Evolutionary conservation across 2,888 invertebrate species (phyloP), one percentile per base, ranked within the genome.

Genomic region (Mesoligia furuncula): DNA sequence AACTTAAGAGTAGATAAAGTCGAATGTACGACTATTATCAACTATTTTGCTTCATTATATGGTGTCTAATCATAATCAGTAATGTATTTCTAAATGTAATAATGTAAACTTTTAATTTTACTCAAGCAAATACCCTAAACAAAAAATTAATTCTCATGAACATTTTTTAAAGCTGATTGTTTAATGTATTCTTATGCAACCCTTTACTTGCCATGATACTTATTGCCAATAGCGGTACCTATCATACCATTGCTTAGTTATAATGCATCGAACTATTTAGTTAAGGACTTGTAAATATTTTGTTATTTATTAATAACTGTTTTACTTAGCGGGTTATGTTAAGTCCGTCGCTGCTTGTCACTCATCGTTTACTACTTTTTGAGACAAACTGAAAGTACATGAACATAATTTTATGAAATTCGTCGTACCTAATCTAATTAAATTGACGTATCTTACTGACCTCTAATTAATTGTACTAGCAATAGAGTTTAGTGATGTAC

Each of bases 231-330:
- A 83, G 80, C 77, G 83, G 83, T 88, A 81, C 77, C 80, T 86
- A 89, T 83, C 79, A 86, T 85, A 88, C 85, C 84, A 88, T 89
- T 88, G 78, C 69, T 75, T 86, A 89, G 79, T 74, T 89, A 65
- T 88, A 85, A 83, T 82, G 74, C 86, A 84, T 79, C 83, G 75
- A 86, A 81, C 73, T 87, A 86, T 79, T 80, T 83, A 82, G 64
- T 51, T 78, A 77, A 75, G 77, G 17, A 77, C 51, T 62, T 88
- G 88, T 88, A 89, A 84, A 89, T 88, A 88, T 75, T 84, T 88
- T 89, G 87, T 88, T 88, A 89, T 88, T 88, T 88, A 88, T 88
- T 87, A 83, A 85, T 88, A 79, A 85, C 85, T 78, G 81, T 84
- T 80, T 77, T 78, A 75, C 27, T 67, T 65, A 82, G 42, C 66